Conservation (phyloP, 2,888 invertebrate genomes). For the Rhagonycha fulva region DNA sequence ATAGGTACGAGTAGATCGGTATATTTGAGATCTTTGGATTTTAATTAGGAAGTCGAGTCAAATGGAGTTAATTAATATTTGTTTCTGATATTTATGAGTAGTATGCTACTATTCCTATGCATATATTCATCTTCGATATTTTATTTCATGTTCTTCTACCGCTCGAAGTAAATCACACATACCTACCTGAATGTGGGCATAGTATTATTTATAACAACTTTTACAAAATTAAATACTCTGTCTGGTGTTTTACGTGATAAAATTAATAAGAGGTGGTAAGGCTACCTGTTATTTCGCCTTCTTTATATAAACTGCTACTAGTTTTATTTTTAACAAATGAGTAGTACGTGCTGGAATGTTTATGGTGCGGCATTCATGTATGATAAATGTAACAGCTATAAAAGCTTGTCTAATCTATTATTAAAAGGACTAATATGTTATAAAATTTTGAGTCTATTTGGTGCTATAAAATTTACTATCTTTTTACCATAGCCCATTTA, state of each 20-base stretch:
- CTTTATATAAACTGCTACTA: conserved; percentile 33
- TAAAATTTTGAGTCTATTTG: background rate
- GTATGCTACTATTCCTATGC: background rate
- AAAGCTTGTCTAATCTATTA: conserved; percentile 8
- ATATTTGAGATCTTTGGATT: background rate
- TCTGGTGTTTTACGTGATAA: conserved; percentile 43
- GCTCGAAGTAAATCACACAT: conserved; percentile 31
- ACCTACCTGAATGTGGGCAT: conserved; percentile 31
- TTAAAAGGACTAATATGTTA: conserved; percentile 7
- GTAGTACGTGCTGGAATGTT: conserved; percentile 21
- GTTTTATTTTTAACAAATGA: conserved; percentile 35
- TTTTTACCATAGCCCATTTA: background rate
- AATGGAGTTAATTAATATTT: background rate
- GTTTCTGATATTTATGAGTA: background rate
- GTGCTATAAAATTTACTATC: background rate
- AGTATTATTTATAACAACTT: conserved; percentile 34
- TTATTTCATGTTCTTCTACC: conserved; percentile 13
- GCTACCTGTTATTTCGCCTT: conserved; percentile 35
- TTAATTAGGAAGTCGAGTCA: background rate
- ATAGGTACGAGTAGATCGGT: background rate
- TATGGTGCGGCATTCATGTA: conserved; percentile 14
- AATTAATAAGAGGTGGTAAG: conserved; percentile 43
- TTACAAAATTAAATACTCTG: conserved; percentile 42
- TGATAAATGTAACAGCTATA: conserved; percentile 10
- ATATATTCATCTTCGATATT: conserved; percentile 22